Evolutionary conservation across 1,140 invertebrate species (phyloP), one percentile per base, ranked within the genome.

Genomic region (Arctopsyche grandis): DNA sequence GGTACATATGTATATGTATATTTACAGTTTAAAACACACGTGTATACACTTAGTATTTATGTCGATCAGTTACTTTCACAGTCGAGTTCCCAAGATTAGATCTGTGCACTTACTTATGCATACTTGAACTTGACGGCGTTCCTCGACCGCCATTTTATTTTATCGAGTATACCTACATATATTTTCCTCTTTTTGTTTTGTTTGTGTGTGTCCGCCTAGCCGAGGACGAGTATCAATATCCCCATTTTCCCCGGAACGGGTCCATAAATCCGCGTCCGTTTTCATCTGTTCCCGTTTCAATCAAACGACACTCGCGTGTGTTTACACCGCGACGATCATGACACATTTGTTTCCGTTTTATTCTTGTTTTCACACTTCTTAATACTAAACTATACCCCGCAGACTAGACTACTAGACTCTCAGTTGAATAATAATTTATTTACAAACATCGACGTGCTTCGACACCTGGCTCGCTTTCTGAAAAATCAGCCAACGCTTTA

Each of bases 201-300:
- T 29, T 66, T 29, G 22, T 22, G 63, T 66, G 12, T 66, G 63
- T 66, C 63, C 63, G 63, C 16, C 48, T 52, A 16, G 10, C 10
- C 12, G 63, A 24, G 21, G 7, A n/a, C 24, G 63, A 26, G 12
- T 66, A 29, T 66, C 24, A 26, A 29, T 66, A 66, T 66, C 24
- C 19, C 22, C 21, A 22, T 24, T 66, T 66, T 66, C 21, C 63
- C 21, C 71, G 46, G 70, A 75, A 58, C 52, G 29, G 5, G 24
- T 66, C 24, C 14, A 66, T 76, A 76, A 76, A 76, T 76, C 74
- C 21, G 24, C 5, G 74, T 76, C 74, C 74, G 52, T 63, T 58
- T 76, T 63, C 24, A 14, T 63, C 74, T 58, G 74, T 76, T 76
- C 22, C 56, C 74, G 52, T 76, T 63, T 76, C 74, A 66, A 76